Evolutionary conservation across 2,888 invertebrate species (phyloP).

Genomic region (Hirtodrosophila trivittata): DNA sequence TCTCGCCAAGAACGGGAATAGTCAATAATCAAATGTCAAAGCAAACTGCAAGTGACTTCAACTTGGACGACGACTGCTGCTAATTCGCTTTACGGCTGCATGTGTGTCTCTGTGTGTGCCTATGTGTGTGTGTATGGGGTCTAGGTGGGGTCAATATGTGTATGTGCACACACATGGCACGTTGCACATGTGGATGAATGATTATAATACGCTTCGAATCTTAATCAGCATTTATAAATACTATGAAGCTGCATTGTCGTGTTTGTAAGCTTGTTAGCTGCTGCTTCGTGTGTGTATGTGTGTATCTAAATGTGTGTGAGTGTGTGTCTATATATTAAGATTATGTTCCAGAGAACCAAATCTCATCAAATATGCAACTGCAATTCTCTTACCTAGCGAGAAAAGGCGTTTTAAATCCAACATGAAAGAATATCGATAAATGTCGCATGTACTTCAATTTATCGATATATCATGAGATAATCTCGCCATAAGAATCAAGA

Average conservation of each 20-base stretch:
- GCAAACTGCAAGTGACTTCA: slow-evolving; percentile 42
- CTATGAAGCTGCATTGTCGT: slow-evolving; percentile 15
- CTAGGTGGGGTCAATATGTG: neutral
- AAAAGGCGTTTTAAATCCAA: too few relatives aligned
- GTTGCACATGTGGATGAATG: slow-evolving; percentile 47
- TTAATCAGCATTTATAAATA: slow-evolving; percentile 62
- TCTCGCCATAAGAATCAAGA: too few relatives aligned
- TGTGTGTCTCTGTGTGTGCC: neutral
- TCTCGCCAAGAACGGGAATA: neutral
- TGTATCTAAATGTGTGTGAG: neutral
- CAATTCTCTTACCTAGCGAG: too few relatives aligned
- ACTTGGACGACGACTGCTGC: slow-evolving; percentile 35
- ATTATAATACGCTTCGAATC: slow-evolving; percentile 64
- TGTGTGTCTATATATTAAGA: slow-evolving; percentile 8
- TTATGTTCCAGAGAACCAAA: too few relatives aligned
- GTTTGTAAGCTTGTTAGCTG: slow-evolving; percentile 14
- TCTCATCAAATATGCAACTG: too few relatives aligned
- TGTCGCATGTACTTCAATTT: too few relatives aligned
- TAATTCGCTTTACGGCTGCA: slow-evolving; percentile 42
- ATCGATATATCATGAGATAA: too few relatives aligned
- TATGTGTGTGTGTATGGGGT: slow-evolving; percentile 1
- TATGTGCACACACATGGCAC: slow-evolving; percentile 5
- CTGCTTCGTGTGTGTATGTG: slow-evolving; percentile 2
- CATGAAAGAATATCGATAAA: too few relatives aligned
- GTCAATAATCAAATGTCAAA: slow-evolving; percentile 51